Evolutionary conservation across 2,888 invertebrate species (phyloP), one percentile per base, ranked within the genome.

Genomic region (Uloborus plumipes): DNA sequence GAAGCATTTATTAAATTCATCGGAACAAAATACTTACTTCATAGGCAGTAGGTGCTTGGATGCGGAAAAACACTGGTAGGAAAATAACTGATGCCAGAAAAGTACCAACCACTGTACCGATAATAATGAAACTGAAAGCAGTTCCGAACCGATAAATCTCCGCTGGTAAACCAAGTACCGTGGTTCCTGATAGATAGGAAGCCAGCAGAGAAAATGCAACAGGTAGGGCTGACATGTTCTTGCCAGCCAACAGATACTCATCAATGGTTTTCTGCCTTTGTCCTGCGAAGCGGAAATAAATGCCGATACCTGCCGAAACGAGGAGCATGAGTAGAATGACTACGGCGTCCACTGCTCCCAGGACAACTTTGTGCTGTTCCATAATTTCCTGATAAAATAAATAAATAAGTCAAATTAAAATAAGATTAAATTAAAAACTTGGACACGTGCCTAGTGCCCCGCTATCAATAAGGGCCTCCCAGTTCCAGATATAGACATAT

Each of bases 171-270:
- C 97, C 97, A 15, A 97, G 90, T 1, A 77, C 9, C 7, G 62
- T 94, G 72, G 64, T 93, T 49, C 96, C 95, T 0, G 96, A 96
- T 93, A 97, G 94, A 88, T 96, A 96, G 50, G 95, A 95, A 16
- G 96, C 95, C 94, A 96, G 95, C 78, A 97, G 89, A 4, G 95
- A 95, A 85, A 96, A 94, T 3, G 95, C 94, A 0, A 96, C 95
- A 0, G 96, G 95, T 7, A 91, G 88, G 86, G 94, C 91, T 9
- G 93, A 92, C 94, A 96, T 94, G 85, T 93, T 94, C 77, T 93
- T 92, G 88, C 95, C 93, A 0, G 95, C 97, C 79, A 95, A 89
- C 83, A 97, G 91, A 88, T 53, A 81, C 47, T 81, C 85, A 2
- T 94, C 82, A 1, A 93, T 93, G 1, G 95, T 95, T 89, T 93